These are phyloP conservation scores for Tortrix viridana DNA, from an alignment of 2,888 invertebrate genomes.

Conservation along the genomic window DNA sequence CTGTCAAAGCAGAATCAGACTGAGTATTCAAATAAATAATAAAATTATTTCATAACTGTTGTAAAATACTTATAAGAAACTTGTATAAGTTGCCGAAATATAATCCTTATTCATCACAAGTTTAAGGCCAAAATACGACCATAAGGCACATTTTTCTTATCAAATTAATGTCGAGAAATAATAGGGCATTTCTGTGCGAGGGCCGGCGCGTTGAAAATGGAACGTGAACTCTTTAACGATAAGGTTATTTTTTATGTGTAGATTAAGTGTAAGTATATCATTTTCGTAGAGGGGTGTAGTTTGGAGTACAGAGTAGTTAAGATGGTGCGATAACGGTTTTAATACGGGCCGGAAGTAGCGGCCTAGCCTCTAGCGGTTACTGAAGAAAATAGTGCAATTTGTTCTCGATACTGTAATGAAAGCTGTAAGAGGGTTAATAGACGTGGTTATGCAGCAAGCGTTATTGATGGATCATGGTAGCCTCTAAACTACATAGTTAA, in stretches of 20 bases:
- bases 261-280: slow-evolving; percentile 68
- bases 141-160: slow-evolving; percentile 67
- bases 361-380: slow-evolving; percentile 58
- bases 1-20: slow-evolving; percentile 17
- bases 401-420: slow-evolving; percentile 57
- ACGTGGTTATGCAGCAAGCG: slow-evolving; percentile 22
- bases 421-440: slow-evolving; percentile 39
- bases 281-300: slow-evolving; percentile 75
- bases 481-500: too few species aligned
- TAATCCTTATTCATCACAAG: slow-evolving; percentile 4
- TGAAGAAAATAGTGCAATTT: slow-evolving; percentile 72
- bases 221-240: slow-evolving; percentile 46
- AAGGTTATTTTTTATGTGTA: slow-evolving; percentile 55
- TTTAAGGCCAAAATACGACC: slow-evolving; percentile 27
- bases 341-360: slow-evolving; percentile 80
- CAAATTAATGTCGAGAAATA: slow-evolving; percentile 80
- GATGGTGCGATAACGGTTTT: slow-evolving; percentile 80
- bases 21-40: slow-evolving; percentile 43
- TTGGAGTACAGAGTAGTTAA: slow-evolving; percentile 80
- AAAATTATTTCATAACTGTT: slow-evolving; percentile 54
- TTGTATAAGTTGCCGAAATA: slow-evolving; percentile 40
- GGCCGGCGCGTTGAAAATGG: slow-evolving; percentile 43
- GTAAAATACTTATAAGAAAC: slow-evolving; percentile 51
- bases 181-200: slow-evolving; percentile 52
- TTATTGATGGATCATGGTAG: slow-evolving; percentile 7